Conservation (phyloP, 2,113 vertebrate genomes). For the Agelaius tricolor region DNA sequence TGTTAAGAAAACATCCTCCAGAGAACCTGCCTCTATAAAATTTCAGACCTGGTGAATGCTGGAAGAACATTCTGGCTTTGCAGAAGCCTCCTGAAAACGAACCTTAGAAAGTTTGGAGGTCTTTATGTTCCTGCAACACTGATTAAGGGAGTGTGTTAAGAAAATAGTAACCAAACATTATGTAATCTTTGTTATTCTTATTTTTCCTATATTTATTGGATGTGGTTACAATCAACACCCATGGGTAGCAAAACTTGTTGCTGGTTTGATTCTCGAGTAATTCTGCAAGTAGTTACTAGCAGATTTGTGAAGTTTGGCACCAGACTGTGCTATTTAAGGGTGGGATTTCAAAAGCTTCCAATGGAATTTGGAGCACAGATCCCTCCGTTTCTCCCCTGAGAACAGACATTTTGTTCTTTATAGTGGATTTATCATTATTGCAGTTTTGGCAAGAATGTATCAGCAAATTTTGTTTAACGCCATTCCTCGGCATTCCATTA, state of each 20-base stretch:
- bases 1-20: not conserved
- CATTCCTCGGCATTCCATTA: not conserved
- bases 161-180: not conserved
- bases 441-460: not conserved
- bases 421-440: slow-evolving; percentile 23
- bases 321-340: not conserved
- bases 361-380: not conserved
- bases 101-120: not conserved
- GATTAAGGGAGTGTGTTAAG: not conserved
- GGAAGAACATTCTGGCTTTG: not conserved
- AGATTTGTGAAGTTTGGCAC: slow-evolving; percentile 9
- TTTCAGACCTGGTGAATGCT: not conserved
- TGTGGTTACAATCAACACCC: not conserved
- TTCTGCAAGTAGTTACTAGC: slow-evolving; percentile 28
- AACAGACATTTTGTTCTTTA: not conserved
- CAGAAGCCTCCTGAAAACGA: not conserved
- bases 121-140: not conserved
- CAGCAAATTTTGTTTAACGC: not conserved
- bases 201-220: not conserved
- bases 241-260: slow-evolving; percentile 7
- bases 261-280: not conserved
- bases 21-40: not conserved
- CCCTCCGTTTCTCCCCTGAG: not conserved
- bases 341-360: slow-evolving; percentile 25
- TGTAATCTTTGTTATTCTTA: not conserved